Percentiles rank a stretch among this genome's conserved stretches.
Conservation (phyloP, 2,113 vertebrate species). For the Tragelaphus buxtoni region DNA sequence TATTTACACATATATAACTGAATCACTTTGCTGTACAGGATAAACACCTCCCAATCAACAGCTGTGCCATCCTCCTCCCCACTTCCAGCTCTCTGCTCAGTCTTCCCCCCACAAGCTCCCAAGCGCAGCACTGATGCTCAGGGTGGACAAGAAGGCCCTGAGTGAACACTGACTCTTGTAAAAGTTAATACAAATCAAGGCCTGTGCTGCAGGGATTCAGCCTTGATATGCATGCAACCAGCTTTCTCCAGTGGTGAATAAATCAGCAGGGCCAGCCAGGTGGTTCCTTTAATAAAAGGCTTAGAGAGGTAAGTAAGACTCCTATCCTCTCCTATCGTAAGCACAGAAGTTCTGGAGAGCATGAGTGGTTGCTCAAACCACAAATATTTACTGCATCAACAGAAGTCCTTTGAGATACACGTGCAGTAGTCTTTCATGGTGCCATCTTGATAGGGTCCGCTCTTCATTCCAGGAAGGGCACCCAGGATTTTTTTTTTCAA, state of each 20-base stretch:
- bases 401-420: rapidly evolving
- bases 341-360: background rate
- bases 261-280: background rate
- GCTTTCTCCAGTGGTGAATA: background rate
- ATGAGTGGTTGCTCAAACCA: background rate
- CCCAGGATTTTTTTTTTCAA: background rate
- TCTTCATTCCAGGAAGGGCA: background rate
- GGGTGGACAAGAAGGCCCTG: background rate
- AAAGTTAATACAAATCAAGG: background rate
- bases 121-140: background rate
- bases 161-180: background rate
- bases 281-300: background rate
- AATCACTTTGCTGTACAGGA: background rate
- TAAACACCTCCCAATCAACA: too few relatives aligned
- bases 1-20: background rate
- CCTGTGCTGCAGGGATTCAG: background rate
- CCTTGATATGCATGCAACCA: background rate
- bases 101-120: background rate
- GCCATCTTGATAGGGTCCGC: background rate
- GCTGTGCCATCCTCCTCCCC: background rate
- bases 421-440: background rate
- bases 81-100: background rate
- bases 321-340: background rate
- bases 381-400: background rate
- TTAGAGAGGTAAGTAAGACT: background rate